phyloP scores from a whole-genome alignment of 2,888 invertebrate species.

The Spilarctia lutea region DNA sequence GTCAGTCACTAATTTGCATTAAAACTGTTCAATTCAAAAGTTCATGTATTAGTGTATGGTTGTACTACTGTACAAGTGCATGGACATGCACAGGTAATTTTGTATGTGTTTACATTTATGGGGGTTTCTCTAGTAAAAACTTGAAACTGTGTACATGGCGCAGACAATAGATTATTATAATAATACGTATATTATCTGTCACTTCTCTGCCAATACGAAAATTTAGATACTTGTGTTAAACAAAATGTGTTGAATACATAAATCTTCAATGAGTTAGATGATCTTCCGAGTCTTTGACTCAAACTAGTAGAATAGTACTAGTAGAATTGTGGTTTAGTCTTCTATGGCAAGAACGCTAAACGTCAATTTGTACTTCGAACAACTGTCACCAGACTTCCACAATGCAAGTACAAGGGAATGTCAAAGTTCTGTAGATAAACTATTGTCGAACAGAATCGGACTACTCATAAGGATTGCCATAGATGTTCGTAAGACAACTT shows the following conservation, averaged over 20 bases:
- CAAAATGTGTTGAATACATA: background rate
- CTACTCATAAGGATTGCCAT: too few relatives aligned
- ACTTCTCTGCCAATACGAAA: background rate
- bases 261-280: background rate
- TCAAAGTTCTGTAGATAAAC: too few relatives aligned
- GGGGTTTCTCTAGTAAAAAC: background rate
- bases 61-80: constrained; percentile 11
- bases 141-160: background rate
- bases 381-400: too few relatives aligned
- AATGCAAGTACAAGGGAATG: too few relatives aligned
- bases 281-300: background rate
- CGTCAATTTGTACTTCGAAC: too few relatives aligned
- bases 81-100: constrained; percentile 11
- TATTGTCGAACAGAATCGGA: too few relatives aligned
- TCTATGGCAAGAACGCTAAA: too few relatives aligned
- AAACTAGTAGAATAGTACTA: too few relatives aligned
- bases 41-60: constrained; percentile 28
- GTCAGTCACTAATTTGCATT: constrained; percentile 43
- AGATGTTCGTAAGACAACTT: too few relatives aligned
- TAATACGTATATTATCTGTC: background rate
- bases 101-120: background rate
- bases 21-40: constrained; percentile 35
- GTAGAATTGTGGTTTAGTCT: too few relatives aligned
- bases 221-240: background rate
- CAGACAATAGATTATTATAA: background rate